Percentiles rank a stretch among this genome's conserved stretches.
Conservation (phyloP, 2,797 vertebrate genomes). For the Cuculus canorus region DNA sequence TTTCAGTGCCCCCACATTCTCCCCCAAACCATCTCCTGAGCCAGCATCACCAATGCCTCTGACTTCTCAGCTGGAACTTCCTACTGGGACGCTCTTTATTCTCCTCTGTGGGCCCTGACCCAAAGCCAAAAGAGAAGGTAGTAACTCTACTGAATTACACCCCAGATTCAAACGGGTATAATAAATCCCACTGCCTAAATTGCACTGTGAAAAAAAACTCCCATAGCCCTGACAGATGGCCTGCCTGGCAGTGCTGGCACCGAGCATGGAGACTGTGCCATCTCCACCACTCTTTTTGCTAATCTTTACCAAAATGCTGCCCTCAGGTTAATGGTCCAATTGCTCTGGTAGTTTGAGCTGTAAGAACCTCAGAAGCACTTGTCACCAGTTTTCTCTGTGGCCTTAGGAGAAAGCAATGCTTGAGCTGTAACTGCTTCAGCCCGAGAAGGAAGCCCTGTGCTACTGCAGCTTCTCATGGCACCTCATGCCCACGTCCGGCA, state of each 20-base stretch:
- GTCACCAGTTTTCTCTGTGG: accelerated
- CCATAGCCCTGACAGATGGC: not conserved
- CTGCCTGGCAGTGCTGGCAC: not conserved
- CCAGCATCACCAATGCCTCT: not conserved
- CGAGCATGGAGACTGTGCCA: accelerated
- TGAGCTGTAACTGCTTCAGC: not conserved
- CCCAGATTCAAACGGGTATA: not conserved
- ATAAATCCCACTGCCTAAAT: not conserved
- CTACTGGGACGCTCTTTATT: not conserved
- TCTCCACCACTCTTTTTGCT: not conserved
- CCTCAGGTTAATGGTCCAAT: not conserved
- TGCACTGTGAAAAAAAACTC: not conserved
- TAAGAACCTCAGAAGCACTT: not conserved
- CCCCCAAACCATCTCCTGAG: not conserved
- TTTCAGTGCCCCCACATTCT: not conserved
- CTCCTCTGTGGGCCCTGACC: not conserved
- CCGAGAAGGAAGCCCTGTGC: not conserved
- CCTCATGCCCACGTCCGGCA: not conserved
- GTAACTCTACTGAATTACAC: not conserved
- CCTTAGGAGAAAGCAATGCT: not conserved
- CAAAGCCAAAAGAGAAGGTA: not conserved
- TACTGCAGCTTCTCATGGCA: not conserved
- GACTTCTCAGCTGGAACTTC: not conserved
- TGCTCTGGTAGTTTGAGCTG: not conserved
- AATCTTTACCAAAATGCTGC: not conserved